Base-by-base conservation (phyloP, 2,797 vertebrate genomes). In the Kryptopterus vitreolus region DNA sequence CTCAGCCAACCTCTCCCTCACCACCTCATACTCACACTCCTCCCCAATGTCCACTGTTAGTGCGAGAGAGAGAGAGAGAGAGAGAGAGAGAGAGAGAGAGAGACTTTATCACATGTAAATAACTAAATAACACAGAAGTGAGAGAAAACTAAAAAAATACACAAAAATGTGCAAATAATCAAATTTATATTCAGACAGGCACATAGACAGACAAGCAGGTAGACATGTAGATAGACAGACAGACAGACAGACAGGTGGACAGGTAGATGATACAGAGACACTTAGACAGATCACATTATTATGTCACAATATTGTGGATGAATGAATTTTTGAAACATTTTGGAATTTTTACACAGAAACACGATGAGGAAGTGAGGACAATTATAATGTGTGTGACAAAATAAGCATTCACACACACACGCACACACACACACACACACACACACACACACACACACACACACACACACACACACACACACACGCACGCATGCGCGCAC, bases 1-100 rank as follows among this genome's bases (percentile, higher is more conserved):
- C 83, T 99, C 97, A 0, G 94, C 92, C 74, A 99, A 89, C 70
- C 96, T 94, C 80, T 97, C 96, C 1, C 96, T 95, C 66, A 97
- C 95, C 79, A 94, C 78, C 78, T 92, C 93, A 86, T 94, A 95
- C 79, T 95, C 93, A 82, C 89, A 90, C 52, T 94, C 95, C 80
- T 92, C 90, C 72, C 6, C 50, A 33, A 2, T n/a, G 50, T 95
- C 96, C 96, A 91, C 18, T 55, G 29, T 62, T 50, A 11, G 11
- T n/a, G 13, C 18, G 9, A 24, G 16, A 59, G 24, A 68, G 29
- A 52, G 2, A 15, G 58, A 76, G 8, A 81, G 15, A 78, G n/a
- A 76, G 12, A 71, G n/a, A 84, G 24, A 38, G 52, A 83, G 57
- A 38, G 38, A 6, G 38, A 33, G 59, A 62, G 29, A 43, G 20